These are phyloP conservation scores for Patagioenas fasciata DNA, from an alignment of 2,113 vertebrate genomes.

Conservation along the genomic window DNA sequence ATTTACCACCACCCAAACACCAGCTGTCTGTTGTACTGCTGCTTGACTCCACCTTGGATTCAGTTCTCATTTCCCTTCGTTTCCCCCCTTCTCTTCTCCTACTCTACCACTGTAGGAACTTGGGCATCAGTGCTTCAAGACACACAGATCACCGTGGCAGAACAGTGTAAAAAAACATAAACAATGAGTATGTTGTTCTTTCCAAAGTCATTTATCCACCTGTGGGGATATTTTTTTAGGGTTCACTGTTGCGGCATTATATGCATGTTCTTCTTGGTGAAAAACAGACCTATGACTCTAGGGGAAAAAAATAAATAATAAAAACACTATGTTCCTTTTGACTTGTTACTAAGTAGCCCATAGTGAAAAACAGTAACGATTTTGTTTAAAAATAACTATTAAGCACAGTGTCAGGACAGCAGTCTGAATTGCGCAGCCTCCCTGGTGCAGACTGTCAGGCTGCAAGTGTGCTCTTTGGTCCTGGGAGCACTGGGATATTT, in stretches of 20 bases:
- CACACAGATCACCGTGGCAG: not conserved
- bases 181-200: not conserved
- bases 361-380: not conserved
- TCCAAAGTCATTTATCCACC: not conserved
- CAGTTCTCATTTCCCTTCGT: not conserved
- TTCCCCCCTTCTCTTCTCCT: not conserved
- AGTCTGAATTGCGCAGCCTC: not conserved
- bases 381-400: not conserved
- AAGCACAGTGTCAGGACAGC: not conserved
- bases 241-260: not conserved
- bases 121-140: not conserved
- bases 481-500: not conserved
- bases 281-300: not conserved
- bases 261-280: not conserved
- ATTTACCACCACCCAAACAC: conserved; percentile 99
- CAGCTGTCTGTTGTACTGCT: conserved; percentile 93
- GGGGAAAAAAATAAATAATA: not conserved
- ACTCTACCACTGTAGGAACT: conserved; percentile 3
- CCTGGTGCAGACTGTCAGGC: not conserved
- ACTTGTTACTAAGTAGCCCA: not conserved
- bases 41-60: conserved; percentile 64
- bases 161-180: not conserved
- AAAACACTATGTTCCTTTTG: not conserved
- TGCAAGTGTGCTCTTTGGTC: not conserved
- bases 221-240: not conserved